Conservation (phyloP, 2,113 vertebrate genomes). For the Channa maculata region DNA sequence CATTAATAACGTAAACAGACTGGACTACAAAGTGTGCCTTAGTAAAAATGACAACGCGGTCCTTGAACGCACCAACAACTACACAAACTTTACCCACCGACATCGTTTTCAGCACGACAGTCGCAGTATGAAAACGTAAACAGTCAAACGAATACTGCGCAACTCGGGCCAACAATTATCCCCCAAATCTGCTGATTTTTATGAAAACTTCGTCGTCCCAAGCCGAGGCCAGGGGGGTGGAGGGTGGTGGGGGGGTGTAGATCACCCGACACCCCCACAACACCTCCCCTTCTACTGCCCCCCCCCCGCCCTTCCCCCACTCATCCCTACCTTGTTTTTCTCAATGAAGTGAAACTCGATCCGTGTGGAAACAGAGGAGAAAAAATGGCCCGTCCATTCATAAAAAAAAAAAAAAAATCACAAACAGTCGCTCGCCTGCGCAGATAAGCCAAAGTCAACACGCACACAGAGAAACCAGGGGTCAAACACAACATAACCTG, state of each 20-base stretch:
- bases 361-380: slow-evolving; percentile 62
- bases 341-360: slow-evolving; percentile 86
- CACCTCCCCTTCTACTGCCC: neutral
- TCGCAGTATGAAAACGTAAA: no score
- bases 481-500: neutral
- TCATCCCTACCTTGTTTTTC: slow-evolving; percentile 78
- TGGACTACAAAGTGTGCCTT: no score
- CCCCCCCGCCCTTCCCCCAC: slow-evolving; percentile 30
- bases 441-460: slow-evolving; percentile 32
- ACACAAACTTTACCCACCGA: neutral
- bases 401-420: slow-evolving; percentile 60
- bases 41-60: neutral
- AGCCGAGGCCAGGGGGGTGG: neutral
- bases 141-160: no score
- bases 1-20: no score
- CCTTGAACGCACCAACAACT: neutral
- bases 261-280: slow-evolving; percentile 25
- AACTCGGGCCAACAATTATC: no score
- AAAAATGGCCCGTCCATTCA: slow-evolving; percentile 79
- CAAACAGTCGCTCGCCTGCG: slow-evolving; percentile 46
- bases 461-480: slow-evolving; percentile 21
- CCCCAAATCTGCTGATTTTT: no score
- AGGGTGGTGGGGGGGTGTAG: neutral
- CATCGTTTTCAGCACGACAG: neutral
- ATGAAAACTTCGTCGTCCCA: no score